Evolutionary conservation across 2,888 invertebrate species (phyloP), one percentile per base, ranked within the genome.

Genomic region (Ceriagrion tenellum): DNA sequence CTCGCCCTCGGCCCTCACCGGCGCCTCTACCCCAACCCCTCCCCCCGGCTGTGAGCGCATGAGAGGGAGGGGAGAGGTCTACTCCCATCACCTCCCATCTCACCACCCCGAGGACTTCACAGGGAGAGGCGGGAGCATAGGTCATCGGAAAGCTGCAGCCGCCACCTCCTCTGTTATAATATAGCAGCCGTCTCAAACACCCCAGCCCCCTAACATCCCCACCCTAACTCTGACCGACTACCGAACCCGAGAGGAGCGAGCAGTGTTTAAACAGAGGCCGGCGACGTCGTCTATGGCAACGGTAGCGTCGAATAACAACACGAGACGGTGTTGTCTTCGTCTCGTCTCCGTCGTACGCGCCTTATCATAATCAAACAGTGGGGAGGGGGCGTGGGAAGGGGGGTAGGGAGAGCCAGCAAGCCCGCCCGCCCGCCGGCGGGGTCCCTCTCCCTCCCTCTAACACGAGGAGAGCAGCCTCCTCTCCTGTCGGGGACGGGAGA

Each of bases 261-360:
- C 47, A 35, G 2, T 81, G 74, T 81, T 30, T 81, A 35, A 30
- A 81, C 95, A 95, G 95, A 88, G 95, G 89, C 95, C 47, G 47
- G 47, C 47, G 47, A 96, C 95, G 95, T 91, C 74, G 74, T 81
- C 74, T 81, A 81, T 81, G 74, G 74, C 74, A 81, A 81, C 74
- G 74, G 74, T 81, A 81, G 74, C 74, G 35, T 81, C 74, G 74
- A 81, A 81, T 81, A 81, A 81, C 74, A 81, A 81, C 74, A 81
- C 90, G 89, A 88, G 96, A 96, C 96, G 96, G 96, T 96, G 96
- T 96, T 96, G 96, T 96, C 95, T 81, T 81, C 30, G n/a, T 35
- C 96, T 96, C 96, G 96, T 96, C 96, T 96, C 96, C 96, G 96
- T 59, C 96, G 47, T 47, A 4, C 47, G 47, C 95, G 96, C 96